Percentiles rank a stretch among this genome's conserved stretches.
Conservation (phyloP, 2,888 invertebrate species). For the Agapostemon virescens region DNA sequence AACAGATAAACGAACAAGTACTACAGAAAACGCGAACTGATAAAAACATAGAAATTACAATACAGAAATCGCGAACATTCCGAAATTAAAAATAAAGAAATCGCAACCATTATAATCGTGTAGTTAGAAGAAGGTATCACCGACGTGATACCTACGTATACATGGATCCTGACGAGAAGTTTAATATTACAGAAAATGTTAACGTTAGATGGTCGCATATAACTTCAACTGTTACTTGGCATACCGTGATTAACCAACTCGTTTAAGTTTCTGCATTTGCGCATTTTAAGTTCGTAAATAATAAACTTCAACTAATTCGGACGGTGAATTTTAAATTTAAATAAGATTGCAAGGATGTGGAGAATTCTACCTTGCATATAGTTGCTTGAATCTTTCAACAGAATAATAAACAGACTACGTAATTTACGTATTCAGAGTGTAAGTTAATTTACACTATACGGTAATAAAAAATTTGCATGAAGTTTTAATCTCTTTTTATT, state of each 20-base stretch:
- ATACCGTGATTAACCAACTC: not conserved
- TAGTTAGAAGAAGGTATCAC: too few relatives aligned
- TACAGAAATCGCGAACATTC: too few relatives aligned
- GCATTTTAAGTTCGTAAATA: not conserved
- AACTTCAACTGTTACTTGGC: not conserved
- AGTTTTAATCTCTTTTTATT: not conserved
- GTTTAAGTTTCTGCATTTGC: constrained; percentile 4
- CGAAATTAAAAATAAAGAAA: too few relatives aligned
- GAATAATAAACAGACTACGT: not conserved
- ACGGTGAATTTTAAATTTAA: not conserved
- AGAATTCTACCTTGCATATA: not conserved
- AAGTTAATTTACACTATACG: not conserved
- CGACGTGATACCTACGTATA: too few relatives aligned
- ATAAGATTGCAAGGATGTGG: not conserved
- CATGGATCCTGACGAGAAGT: not conserved
- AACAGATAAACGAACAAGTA: too few relatives aligned
- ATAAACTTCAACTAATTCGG: not conserved
- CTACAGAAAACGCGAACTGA: too few relatives aligned
- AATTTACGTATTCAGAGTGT: not conserved
- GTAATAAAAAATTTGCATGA: not conserved
- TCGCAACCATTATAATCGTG: too few relatives aligned
- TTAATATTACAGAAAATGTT: not conserved
- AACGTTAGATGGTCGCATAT: not conserved
- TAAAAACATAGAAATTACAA: too few relatives aligned
- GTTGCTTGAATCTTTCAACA: not conserved